Evolutionary conservation across 2,888 invertebrate genomes (phyloP).

Genomic region (Oxyscelio sp.): DNA sequence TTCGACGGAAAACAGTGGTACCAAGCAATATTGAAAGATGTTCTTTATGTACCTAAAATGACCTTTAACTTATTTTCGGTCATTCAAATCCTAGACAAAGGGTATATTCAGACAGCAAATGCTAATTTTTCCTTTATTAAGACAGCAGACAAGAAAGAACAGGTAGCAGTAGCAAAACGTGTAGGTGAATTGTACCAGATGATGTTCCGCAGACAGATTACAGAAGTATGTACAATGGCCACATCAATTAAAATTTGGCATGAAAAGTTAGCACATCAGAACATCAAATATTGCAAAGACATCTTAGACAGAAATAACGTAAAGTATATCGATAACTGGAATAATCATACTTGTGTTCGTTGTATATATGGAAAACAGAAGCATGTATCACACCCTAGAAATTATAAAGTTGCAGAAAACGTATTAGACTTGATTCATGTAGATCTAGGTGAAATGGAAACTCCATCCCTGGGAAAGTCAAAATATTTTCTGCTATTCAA

Average conservation of each 20-base stretch:
- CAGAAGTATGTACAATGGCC: slow-evolving; percentile 43
- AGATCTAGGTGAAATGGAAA: slow-evolving; percentile 76
- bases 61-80: slow-evolving; percentile 79
- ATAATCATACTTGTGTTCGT: slow-evolving; percentile 76
- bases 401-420: slow-evolving; percentile 67
- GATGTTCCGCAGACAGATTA: slow-evolving; percentile 72
- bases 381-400: slow-evolving; percentile 57
- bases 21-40: slow-evolving; percentile 69
- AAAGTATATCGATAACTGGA: slow-evolving; percentile 76
- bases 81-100: slow-evolving; percentile 77
- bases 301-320: slow-evolving; percentile 6
- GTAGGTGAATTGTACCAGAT: slow-evolving; percentile 73
- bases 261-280: too few relatives aligned
- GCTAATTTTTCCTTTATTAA: slow-evolving; percentile 71
- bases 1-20: slow-evolving; percentile 77
- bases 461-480: slow-evolving; percentile 64
- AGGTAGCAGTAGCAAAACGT: slow-evolving; percentile 67
- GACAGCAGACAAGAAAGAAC: slow-evolving; percentile 61
- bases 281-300: slow-evolving; percentile 74
- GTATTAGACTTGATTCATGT: slow-evolving; percentile 78
- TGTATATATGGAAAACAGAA: slow-evolving; percentile 79
- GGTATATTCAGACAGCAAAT: slow-evolving; percentile 76
- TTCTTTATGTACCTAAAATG: slow-evolving; percentile 71
- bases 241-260: too few relatives aligned
- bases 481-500: too few relatives aligned